Conservation (phyloP, 1,140 invertebrate species). For the Steinernema khuongi region DNA sequence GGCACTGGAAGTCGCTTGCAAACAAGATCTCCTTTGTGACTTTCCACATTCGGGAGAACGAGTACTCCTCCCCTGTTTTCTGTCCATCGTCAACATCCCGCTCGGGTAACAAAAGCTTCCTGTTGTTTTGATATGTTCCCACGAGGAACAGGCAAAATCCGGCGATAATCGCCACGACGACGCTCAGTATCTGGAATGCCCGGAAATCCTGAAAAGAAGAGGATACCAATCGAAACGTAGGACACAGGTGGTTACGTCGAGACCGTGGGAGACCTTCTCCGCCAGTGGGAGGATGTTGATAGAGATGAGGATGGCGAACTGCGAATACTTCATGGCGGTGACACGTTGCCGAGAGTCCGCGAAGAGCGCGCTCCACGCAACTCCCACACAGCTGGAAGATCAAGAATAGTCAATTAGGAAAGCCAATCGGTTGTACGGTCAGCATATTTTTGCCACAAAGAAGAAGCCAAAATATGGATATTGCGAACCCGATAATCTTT, state of each 20-base stretch:
- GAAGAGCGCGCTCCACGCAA: constrained; percentile 60
- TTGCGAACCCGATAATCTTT: not conserved
- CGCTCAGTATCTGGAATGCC: constrained; percentile 52
- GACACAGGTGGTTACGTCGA: constrained; percentile 52
- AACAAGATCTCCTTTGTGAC: constrained; percentile 41
- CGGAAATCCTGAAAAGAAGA: constrained; percentile 47
- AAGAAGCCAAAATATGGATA: constrained; percentile 21
- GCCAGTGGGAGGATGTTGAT: constrained; percentile 50
- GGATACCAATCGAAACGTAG: constrained; percentile 36
- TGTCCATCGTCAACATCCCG: constrained; percentile 21
- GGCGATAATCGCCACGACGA: constrained; percentile 50
- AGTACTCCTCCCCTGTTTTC: constrained; percentile 24
- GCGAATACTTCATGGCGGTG: constrained; percentile 56
- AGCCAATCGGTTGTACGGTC: constrained; percentile 21
- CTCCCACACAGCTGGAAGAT: constrained; percentile 54
- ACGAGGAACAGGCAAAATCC: constrained; percentile 41
- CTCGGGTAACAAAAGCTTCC: constrained; percentile 42
- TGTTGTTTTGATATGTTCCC: constrained; percentile 21
- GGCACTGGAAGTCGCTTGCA: constrained; percentile 42
- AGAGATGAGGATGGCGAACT: constrained; percentile 48
- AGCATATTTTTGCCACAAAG: no score
- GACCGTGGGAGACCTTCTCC: constrained; percentile 55
- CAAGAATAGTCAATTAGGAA: not conserved
- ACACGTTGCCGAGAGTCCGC: constrained; percentile 59
- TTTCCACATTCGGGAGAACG: not conserved